phyloP scores from a whole-genome alignment of 2,888 invertebrate species.

The Anarsia innoxiella region DNA sequence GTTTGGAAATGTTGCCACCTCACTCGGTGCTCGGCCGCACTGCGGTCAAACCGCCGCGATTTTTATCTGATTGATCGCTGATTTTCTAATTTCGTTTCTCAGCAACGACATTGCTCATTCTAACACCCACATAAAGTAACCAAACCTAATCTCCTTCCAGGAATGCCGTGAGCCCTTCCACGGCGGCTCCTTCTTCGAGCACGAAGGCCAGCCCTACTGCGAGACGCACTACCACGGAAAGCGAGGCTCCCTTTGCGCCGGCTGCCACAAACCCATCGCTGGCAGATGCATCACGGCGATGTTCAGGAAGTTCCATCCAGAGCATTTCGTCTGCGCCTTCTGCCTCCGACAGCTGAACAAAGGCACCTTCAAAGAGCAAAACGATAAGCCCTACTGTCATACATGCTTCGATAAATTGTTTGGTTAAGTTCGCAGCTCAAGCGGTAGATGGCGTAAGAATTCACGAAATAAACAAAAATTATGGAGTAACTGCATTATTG shows the following conservation, averaged over 20 bases:
- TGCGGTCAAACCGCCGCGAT: too few relatives aligned
- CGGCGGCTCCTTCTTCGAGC: slow-evolving; percentile 98
- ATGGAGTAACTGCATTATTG: too few relatives aligned
- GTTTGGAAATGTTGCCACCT: too few relatives aligned
- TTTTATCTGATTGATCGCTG: too few relatives aligned
- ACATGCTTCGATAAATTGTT: slow-evolving; percentile 97
- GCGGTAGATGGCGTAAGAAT: slow-evolving; percentile 24
- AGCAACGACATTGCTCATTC: too few relatives aligned
- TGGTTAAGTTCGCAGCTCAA: slow-evolving; percentile 72
- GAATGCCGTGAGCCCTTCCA: slow-evolving; percentile 98
- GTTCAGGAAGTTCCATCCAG: slow-evolving; percentile 99
- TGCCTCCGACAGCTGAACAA: slow-evolving; percentile 98
- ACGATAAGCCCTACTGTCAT: slow-evolving; percentile 99
- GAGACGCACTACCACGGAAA: slow-evolving; percentile 99
- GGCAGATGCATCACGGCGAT: slow-evolving; percentile 99
- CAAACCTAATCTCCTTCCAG: too few relatives aligned
- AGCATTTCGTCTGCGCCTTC: slow-evolving; percentile 99
- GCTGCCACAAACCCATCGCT: slow-evolving; percentile 97
- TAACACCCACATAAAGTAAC: too few relatives aligned
- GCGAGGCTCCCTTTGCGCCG: slow-evolving; percentile 96
- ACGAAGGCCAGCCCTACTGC: slow-evolving; percentile 98
- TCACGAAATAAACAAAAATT: too few relatives aligned
- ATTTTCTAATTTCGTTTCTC: too few relatives aligned
- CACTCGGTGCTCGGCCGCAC: too few relatives aligned
- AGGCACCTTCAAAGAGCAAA: slow-evolving; percentile 99